These are phyloP conservation scores for Plestiodon gilberti DNA, from an alignment of 2,113 vertebrate species.

Conservation along the genomic window DNA sequence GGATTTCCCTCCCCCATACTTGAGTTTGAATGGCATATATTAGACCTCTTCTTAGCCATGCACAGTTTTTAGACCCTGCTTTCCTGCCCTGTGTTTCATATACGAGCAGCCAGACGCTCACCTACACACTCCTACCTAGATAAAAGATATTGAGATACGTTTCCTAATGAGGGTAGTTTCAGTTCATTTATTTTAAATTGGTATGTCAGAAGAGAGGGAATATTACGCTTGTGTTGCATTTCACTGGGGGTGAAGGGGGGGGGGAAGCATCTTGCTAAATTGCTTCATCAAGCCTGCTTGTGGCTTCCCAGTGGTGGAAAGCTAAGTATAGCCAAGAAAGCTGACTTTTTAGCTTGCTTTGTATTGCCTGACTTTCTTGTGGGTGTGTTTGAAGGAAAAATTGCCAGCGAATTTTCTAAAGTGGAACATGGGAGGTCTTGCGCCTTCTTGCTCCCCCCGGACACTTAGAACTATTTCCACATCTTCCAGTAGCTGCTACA, in stretches of 20 bases:
- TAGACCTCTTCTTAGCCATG: too few species aligned
- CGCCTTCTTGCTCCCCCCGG: neutral
- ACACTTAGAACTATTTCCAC: neutral
- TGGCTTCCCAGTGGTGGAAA: neutral
- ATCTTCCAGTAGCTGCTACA: neutral
- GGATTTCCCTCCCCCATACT: too few species aligned
- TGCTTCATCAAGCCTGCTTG: neutral
- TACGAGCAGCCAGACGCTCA: neutral
- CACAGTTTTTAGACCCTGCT: neutral
- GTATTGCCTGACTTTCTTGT: neutral
- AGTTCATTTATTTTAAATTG: too few species aligned
- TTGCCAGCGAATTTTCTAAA: neutral
- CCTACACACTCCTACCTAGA: neutral
- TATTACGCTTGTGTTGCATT: too few species aligned
- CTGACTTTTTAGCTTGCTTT: neutral
- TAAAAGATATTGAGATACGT: neutral
- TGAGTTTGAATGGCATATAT: too few species aligned
- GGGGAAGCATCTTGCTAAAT: too few species aligned
- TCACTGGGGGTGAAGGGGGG: too few species aligned
- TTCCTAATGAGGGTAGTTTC: neutral
- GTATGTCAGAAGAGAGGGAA: too few species aligned
- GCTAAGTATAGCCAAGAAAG: neutral
- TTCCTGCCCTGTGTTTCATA: neutral
- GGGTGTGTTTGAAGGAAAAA: too few species aligned
- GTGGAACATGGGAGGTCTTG: neutral